Conservation (phyloP, 2,888 invertebrate species). For the Onchidella celtica region DNA sequence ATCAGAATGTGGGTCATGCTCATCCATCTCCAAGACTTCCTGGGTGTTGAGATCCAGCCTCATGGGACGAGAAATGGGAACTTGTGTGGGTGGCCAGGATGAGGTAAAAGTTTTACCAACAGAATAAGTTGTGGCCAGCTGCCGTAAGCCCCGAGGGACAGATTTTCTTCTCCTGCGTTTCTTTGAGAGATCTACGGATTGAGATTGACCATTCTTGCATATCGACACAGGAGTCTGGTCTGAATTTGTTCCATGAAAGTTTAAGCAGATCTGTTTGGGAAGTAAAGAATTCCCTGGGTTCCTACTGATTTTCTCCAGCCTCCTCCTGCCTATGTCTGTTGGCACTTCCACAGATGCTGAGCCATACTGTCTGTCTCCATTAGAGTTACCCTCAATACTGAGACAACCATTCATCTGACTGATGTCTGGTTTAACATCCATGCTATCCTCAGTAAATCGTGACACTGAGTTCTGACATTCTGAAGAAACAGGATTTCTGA, state of each 20-base stretch:
- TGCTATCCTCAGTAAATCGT: neutral
- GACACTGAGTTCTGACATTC: slow-evolving; percentile 11
- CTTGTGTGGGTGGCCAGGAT: neutral
- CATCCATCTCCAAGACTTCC: slow-evolving; percentile 25
- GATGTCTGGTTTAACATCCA: slow-evolving; percentile 35
- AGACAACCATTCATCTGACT: slow-evolving; percentile 9
- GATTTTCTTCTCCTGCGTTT: no score
- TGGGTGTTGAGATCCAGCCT: slow-evolving; percentile 27
- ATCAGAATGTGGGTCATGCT: slow-evolving; percentile 1
- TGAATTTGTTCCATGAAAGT: no score
- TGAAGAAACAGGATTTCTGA: neutral
- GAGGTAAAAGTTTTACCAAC: neutral
- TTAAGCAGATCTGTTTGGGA: no score
- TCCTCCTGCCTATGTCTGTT: no score
- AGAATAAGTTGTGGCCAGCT: neutral
- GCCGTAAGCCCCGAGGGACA: neutral
- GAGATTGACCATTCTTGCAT: neutral
- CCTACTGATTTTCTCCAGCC: no score
- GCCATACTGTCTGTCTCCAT: neutral
- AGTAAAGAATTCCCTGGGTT: no score
- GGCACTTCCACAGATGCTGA: no score
- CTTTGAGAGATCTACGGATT: no score
- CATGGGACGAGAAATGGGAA: neutral
- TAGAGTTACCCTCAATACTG: neutral
- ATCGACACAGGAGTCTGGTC: neutral